phyloP scores from a whole-genome alignment of 2,113 vertebrate species.

The Lampris megalopsis region DNA sequence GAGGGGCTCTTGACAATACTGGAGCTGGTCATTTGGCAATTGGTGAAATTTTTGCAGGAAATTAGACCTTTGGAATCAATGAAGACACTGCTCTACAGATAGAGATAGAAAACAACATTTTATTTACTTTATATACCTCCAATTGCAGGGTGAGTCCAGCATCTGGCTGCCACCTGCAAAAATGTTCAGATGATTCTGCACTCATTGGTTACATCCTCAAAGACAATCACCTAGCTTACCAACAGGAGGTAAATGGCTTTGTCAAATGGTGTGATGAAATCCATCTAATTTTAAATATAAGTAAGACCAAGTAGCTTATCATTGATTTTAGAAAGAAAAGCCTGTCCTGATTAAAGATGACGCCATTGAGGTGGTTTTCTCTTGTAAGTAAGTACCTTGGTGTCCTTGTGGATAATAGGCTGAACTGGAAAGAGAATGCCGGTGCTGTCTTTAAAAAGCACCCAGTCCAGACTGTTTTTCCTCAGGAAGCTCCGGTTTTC shows the following conservation, averaged over 20 bases:
- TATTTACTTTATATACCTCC: neutral
- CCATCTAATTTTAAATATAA: neutral
- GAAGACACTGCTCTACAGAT: too few species aligned
- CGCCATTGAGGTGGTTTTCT: too few species aligned
- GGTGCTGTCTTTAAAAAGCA: too few species aligned
- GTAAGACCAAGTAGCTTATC: neutral
- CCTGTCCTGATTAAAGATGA: too few species aligned
- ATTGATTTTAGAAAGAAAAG: too few species aligned
- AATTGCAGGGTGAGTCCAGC: neutral
- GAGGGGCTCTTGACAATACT: slow-evolving; percentile 1
- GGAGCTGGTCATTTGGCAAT: neutral
- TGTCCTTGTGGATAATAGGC: too few species aligned
- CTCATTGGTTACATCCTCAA: neutral
- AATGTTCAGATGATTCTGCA: neutral
- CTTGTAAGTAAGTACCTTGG: too few species aligned
- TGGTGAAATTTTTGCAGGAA: neutral
- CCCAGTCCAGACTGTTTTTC: too few species aligned
- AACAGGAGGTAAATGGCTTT: neutral
- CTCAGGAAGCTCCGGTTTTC: neutral
- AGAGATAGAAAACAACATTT: neutral
- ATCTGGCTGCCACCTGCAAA: neutral
- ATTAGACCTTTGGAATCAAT: too few species aligned
- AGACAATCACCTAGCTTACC: neutral
- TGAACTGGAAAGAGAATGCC: too few species aligned
- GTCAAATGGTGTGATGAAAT: neutral